Evolutionary conservation across 2,113 vertebrate species (phyloP).

Genomic region (Dolichallabes microphthalmus): DNA sequence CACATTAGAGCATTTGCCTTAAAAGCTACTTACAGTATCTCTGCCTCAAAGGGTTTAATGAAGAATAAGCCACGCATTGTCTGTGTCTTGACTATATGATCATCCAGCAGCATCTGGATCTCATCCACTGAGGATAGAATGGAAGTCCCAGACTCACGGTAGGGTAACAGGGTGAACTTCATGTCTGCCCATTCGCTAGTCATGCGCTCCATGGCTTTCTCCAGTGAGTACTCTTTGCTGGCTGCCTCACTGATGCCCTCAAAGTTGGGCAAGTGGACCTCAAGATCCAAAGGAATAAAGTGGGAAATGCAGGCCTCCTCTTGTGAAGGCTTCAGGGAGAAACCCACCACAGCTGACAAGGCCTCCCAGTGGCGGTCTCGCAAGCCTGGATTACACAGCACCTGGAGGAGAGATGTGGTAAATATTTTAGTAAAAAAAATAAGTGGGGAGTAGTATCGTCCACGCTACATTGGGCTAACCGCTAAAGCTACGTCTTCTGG

Average conservation of each 20-base stretch:
- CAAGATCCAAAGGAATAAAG: slow-evolving; percentile 78
- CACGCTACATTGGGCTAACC: too few relatives aligned
- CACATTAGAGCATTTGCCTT: too few relatives aligned
- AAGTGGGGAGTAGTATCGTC: too few relatives aligned
- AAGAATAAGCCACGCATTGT: slow-evolving; percentile 85
- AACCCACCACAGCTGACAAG: slow-evolving; percentile 75
- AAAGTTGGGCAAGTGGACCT: slow-evolving; percentile 71
- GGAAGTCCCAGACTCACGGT: slow-evolving; percentile 78
- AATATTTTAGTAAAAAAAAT: too few relatives aligned
- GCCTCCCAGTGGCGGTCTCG: slow-evolving; percentile 80
- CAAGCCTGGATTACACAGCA: slow-evolving; percentile 84
- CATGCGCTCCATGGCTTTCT: slow-evolving; percentile 86
- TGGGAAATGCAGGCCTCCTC: slow-evolving; percentile 68
- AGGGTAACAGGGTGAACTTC: slow-evolving; percentile 77
- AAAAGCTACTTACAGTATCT: slow-evolving; percentile 72
- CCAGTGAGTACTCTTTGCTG: slow-evolving; percentile 82
- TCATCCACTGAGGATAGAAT: slow-evolving; percentile 84
- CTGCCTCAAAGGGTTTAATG: slow-evolving; percentile 80
- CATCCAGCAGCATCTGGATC: slow-evolving; percentile 85
- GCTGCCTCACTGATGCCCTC: slow-evolving; percentile 81
- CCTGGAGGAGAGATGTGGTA: slow-evolving; percentile 54
- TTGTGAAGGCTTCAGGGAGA: slow-evolving; percentile 69
- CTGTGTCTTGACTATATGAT: slow-evolving; percentile 87
- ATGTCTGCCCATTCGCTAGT: slow-evolving; percentile 75
- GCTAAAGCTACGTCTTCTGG: too few relatives aligned